These are phyloP conservation scores for Spinibarbus caldwelli DNA, from an alignment of 2,797 vertebrate genomes.

Conservation along the genomic window DNA sequence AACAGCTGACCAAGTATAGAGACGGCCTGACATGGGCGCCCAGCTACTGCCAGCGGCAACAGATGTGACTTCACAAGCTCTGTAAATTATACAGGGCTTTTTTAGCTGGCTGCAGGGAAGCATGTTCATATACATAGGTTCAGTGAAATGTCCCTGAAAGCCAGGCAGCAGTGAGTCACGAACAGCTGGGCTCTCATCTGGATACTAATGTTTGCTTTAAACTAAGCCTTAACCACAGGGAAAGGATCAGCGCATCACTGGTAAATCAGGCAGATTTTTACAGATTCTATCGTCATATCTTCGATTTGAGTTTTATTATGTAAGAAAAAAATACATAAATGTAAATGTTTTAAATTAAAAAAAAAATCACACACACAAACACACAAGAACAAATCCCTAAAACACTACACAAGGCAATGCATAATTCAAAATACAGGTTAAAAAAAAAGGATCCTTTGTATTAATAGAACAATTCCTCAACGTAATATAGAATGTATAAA, in stretches of 20 bases:
- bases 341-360: neutral
- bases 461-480: neutral
- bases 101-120: conserved; percentile 26
- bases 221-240: conserved; percentile 11
- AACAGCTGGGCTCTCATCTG: conserved; percentile 53
- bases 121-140: conserved; percentile 35
- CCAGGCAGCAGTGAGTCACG: conserved; percentile 48
- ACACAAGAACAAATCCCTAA: neutral
- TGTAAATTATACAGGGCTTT: conserved; percentile 46
- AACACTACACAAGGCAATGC: no score
- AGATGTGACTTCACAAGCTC: conserved; percentile 47
- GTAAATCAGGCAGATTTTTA: neutral
- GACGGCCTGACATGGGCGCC: conserved; percentile 31
- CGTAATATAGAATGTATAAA: neutral
- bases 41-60: conserved; percentile 48
- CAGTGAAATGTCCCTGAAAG: conserved; percentile 49
- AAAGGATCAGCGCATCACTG: conserved; percentile 19
- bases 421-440: no score
- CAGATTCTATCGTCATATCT: neutral
- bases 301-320: neutral
- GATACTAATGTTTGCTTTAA: conserved; percentile 27
- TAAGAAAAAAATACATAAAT: neutral
- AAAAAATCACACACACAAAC: neutral
- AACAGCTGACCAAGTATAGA: conserved; percentile 55
- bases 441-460: neutral